These are phyloP conservation scores for Diadegma fenestrale DNA, from an alignment of 2,888 invertebrate species.

Conservation along the genomic window DNA sequence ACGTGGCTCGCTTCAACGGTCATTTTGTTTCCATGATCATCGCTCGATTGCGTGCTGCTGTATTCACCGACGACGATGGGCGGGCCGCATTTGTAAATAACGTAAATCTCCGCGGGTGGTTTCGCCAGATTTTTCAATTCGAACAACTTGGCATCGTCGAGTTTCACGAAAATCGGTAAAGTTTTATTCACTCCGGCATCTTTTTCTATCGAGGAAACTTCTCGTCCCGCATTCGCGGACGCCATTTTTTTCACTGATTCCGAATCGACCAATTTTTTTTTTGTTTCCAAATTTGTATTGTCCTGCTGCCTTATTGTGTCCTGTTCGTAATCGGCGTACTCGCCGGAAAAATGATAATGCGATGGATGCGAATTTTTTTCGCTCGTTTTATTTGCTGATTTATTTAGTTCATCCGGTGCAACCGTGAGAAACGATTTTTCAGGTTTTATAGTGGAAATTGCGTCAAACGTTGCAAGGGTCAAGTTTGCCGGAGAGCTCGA, in stretches of 20 bases:
- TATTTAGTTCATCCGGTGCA: not conserved
- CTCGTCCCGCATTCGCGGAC: not conserved
- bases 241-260: constrained; percentile 9
- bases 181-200: not conserved
- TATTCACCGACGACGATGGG: constrained; percentile 58
- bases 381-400: constrained; percentile 1
- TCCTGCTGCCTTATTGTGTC: constrained; percentile 28
- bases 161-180: constrained; percentile 44
- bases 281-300: no score
- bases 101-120: constrained; percentile 64
- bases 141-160: constrained; percentile 48
- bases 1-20: not conserved
- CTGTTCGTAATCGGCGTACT: constrained; percentile 62
- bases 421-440: not conserved
- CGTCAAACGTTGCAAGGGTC: not conserved
- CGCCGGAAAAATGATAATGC: constrained; percentile 41
- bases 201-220: constrained; percentile 20
- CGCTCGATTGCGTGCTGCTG: not conserved
- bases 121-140: constrained; percentile 56
- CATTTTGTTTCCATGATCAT: not conserved
- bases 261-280: constrained; percentile 17
- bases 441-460: not conserved
- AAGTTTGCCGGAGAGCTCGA: not conserved
- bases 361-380: not conserved
- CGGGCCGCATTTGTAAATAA: constrained; percentile 67